Evolutionary conservation across 2,888 invertebrate species (phyloP), one percentile per base, ranked within the genome.

Genomic region (Pyrrhia umbra): DNA sequence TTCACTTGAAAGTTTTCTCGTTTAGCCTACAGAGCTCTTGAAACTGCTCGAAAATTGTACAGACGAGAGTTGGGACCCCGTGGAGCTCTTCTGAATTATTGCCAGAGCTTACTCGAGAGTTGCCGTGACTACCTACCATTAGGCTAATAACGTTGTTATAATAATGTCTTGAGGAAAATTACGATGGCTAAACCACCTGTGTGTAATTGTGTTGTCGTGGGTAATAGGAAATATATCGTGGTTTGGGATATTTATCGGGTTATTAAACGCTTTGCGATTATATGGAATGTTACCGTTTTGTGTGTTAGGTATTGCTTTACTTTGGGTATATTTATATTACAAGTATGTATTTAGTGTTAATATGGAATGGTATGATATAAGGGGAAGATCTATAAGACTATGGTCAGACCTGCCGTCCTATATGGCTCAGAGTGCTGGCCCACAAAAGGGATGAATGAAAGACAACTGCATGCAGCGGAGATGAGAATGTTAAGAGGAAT

Each of bases 21-120:
- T 68, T 68, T 57, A 42, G 46, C 39, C 42, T 30, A n/a, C 6
- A 27, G 16, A 27, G 45, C 51, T 57, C 59, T 74, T 58, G 47
- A 64, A 69, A 61, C 57, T 47, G 65, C 68, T 77, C 65, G 69
- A 58, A 72, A 68, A 67, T 63, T 49, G 15, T 54, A 27, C 34
- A 20, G 20, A 54, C 40, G 45, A 55, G 27, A 57, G 27, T 34
- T 16, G 18, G 52, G 27, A 18, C 25, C 43, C 45, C 21, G 21
- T 52, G 70, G 55, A 63, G 64, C 67, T 63, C 61, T 79, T 57
- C 25, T 68, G 52, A 81, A 69, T 70, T 68, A 77, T 64, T 68
- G 45, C 64, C 50, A 57, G 39, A 42, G 55, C 51, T 61, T 51
- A 43, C 62, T 39, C 23, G 50, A 64, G 59, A 69, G 66, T 21